Evolutionary conservation across 2,888 invertebrate species (phyloP).

Genomic region (Polydesmus complanatus): DNA sequence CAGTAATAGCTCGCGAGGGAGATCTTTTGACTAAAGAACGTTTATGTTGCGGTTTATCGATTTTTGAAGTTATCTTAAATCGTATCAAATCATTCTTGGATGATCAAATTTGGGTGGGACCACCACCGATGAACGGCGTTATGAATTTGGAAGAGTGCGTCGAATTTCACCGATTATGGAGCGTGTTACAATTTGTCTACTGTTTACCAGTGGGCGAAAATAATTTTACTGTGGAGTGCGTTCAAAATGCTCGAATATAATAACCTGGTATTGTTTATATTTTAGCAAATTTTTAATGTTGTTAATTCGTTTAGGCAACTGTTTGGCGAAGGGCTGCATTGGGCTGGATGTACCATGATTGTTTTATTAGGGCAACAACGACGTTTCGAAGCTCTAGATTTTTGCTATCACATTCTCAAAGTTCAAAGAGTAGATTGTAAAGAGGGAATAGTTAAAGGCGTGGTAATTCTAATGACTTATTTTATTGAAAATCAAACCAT

Average conservation of each 20-base stretch:
- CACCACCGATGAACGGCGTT: conserved; percentile 79
- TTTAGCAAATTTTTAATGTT: no score
- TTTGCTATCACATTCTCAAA: conserved; percentile 91
- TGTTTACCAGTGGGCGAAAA: conserved; percentile 92
- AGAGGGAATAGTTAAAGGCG: conserved; percentile 86
- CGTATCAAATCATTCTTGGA: conserved; percentile 70
- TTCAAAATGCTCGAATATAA: conserved; percentile 24
- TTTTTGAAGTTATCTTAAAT: conserved; percentile 87
- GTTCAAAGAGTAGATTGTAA: conserved; percentile 93
- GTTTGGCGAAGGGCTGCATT: conserved; percentile 95
- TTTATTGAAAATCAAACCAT: not conserved
- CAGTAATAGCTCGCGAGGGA: conserved; percentile 82
- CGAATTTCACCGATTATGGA: conserved; percentile 92
- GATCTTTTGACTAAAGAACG: conserved; percentile 92
- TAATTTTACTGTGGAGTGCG: conserved; percentile 90
- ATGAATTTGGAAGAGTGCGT: conserved; percentile 92
- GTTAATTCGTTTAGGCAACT: conserved; percentile 50
- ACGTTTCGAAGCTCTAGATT: conserved; percentile 92
- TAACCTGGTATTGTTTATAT: not conserved
- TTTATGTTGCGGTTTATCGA: conserved; percentile 90
- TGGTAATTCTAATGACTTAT: conserved; percentile 52
- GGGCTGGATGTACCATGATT: conserved; percentile 97
- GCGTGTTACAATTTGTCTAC: conserved; percentile 93
- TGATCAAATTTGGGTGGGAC: conserved; percentile 83
- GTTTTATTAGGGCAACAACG: conserved; percentile 87